Evolutionary conservation across 2,797 vertebrate species (phyloP).

Genomic region (Bradypus variegatus): DNA sequence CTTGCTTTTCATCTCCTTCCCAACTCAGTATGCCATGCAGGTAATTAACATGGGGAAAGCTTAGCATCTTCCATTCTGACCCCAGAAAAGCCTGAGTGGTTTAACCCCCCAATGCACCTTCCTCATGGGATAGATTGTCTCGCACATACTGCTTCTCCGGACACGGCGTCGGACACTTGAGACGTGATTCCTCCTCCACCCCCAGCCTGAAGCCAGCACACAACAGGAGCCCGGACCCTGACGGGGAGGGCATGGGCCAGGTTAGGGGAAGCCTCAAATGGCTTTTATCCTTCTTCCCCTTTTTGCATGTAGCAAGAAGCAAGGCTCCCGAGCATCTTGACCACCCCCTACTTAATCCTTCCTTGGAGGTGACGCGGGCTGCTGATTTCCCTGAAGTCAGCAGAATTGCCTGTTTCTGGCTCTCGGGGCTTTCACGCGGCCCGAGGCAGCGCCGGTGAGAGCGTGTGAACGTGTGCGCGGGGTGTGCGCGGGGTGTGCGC

Average conservation of each 20-base stretch:
- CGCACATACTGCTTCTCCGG: neutral
- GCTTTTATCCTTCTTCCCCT: neutral
- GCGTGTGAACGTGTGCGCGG: neutral
- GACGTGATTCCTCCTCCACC: fast-evolving
- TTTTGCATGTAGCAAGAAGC: too few species aligned
- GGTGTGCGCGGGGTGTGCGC: neutral
- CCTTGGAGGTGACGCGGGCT: neutral
- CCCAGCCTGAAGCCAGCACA: neutral
- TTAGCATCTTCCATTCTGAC: too few species aligned
- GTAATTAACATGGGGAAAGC: fast-evolving
- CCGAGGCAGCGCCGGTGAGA: neutral
- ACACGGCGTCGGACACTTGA: too few species aligned
- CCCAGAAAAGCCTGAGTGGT: neutral
- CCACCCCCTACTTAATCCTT: too few species aligned
- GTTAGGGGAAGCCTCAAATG: neutral
- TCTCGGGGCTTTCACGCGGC: neutral
- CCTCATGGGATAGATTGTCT: neutral
- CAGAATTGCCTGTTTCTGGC: neutral
- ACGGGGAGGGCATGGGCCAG: neutral
- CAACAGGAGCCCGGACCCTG: neutral
- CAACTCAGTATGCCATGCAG: fast-evolving
- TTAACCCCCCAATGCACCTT: neutral
- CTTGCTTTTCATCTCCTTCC: neutral
- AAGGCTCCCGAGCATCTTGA: neutral
- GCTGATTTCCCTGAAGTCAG: neutral